Evolutionary conservation across 2,113 vertebrate genomes (phyloP).

Genomic region (Meleagris gallopavo): DNA sequence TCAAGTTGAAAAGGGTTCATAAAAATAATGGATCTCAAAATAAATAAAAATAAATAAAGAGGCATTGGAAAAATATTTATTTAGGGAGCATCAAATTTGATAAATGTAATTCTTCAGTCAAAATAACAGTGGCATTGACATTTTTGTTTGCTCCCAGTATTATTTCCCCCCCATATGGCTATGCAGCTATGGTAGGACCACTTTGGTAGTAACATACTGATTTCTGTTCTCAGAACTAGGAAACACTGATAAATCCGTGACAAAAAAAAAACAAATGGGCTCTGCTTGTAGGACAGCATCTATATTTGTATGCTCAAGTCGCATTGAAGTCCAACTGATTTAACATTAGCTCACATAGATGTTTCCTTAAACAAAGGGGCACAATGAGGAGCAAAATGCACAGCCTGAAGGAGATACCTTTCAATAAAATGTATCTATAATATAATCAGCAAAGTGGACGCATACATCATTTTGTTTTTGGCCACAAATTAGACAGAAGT

Average conservation of each 20-base stretch:
- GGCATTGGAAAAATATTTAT: background rate
- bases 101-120: background rate
- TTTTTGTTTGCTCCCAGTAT: fast-evolving
- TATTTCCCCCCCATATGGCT: background rate
- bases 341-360: background rate
- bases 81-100: background rate
- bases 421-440: background rate
- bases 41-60: background rate
- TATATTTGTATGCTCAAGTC: background rate
- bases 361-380: background rate
- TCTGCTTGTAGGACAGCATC: background rate
- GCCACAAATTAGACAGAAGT: background rate
- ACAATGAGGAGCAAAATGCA: background rate
- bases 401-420: background rate
- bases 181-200: background rate
- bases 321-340: background rate
- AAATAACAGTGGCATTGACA: background rate
- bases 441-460: background rate
- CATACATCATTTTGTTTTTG: background rate
- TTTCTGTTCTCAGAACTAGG: background rate
- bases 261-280: background rate
- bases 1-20: background rate
- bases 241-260: background rate
- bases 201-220: background rate
- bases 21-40: background rate